These are phyloP conservation scores for Aythya fuligula DNA, from an alignment of 2,797 vertebrate genomes.

Conservation along the genomic window DNA sequence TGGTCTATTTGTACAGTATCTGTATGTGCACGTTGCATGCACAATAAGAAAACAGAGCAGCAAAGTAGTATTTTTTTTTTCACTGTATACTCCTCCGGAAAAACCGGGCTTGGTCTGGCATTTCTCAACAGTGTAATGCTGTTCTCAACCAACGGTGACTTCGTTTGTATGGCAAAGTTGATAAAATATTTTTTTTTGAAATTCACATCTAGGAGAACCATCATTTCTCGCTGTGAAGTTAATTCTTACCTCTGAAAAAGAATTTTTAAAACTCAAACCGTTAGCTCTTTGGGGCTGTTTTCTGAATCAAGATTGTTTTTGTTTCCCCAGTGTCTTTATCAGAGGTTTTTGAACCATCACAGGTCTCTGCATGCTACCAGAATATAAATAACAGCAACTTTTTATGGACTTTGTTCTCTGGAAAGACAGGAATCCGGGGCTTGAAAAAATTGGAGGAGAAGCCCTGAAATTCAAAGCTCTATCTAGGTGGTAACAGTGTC, in stretches of 20 bases:
- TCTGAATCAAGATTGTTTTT: constrained; percentile 17
- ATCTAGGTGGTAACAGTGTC: neutral
- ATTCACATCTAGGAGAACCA: neutral
- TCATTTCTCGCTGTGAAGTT: constrained; percentile 6
- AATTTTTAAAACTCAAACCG: constrained; percentile 19
- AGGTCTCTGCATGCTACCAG: neutral
- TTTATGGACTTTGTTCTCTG: constrained; percentile 22
- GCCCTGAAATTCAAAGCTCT: constrained; percentile 25
- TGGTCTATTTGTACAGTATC: neutral
- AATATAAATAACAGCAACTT: constrained; percentile 47
- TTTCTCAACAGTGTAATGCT: neutral
- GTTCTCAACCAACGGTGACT: neutral
- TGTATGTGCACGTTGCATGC: neutral
- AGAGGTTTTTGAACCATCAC: constrained; percentile 37
- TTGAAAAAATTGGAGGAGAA: constrained; percentile 22
- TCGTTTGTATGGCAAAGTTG: constrained; percentile 17
- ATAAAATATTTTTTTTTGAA: neutral
- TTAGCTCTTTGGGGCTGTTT: constrained; percentile 42
- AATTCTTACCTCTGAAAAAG: constrained; percentile 27
- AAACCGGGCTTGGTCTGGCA: neutral
- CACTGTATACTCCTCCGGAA: neutral
- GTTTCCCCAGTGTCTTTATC: constrained; percentile 18
- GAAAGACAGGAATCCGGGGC: neutral
- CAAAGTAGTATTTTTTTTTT: neutral
- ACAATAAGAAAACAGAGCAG: neutral